Evolutionary conservation across 2,113 vertebrate genomes (phyloP).

Genomic region (Xenopus laevis): DNA sequence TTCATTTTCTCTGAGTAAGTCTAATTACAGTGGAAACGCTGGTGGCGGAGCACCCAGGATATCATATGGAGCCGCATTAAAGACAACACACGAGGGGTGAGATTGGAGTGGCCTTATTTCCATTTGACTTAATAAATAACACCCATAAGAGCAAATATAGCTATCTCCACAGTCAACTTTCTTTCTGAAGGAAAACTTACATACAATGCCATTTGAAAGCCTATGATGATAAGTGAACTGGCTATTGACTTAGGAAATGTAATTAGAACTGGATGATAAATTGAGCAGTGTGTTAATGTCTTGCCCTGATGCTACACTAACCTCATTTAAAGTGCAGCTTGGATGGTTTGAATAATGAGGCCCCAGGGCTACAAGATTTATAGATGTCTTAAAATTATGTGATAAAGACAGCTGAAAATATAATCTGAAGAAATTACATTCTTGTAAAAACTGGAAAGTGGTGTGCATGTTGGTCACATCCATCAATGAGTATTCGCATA

Average conservation of each 20-base stretch:
- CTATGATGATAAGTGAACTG: constrained; percentile 43
- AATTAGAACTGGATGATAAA: constrained; percentile 45
- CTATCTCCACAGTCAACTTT: no score
- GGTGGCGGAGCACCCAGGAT: no score
- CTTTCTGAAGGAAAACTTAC: background rate
- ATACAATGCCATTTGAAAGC: constrained; percentile 34
- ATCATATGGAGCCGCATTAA: no score
- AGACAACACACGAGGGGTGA: no score
- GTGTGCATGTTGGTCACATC: no score
- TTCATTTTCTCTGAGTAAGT: no score
- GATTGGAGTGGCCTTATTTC: no score
- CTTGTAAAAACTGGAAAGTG: no score
- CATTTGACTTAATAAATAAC: no score
- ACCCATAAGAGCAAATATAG: no score
- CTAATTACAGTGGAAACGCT: no score
- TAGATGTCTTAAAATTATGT: constrained; percentile 45
- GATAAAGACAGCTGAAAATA: constrained; percentile 35
- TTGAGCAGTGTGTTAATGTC: constrained; percentile 43
- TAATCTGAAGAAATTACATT: background rate
- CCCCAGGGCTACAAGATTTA: constrained; percentile 44
- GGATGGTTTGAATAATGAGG: constrained; percentile 44
- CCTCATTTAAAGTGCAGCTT: constrained; percentile 44
- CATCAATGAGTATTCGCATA: no score
- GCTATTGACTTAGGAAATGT: constrained; percentile 45
- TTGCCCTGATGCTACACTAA: constrained; percentile 45